These are phyloP conservation scores for Psococerastis gibbosa DNA, from an alignment of 2,888 invertebrate genomes.

Conservation along the genomic window DNA sequence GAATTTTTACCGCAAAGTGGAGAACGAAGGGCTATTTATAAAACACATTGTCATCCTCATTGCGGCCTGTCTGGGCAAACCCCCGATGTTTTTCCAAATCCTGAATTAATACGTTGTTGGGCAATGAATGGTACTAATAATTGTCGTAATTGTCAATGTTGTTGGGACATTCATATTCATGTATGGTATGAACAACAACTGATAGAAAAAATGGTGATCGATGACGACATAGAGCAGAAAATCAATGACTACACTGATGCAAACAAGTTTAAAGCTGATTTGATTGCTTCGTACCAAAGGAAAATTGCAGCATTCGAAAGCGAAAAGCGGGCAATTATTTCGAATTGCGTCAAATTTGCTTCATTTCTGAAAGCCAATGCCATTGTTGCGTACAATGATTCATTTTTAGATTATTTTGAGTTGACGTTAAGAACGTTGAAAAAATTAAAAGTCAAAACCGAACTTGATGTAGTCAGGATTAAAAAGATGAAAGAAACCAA, in stretches of 20 bases:
- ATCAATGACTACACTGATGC: too few relatives aligned
- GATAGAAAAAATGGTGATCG: too few relatives aligned
- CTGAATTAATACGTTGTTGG: background rate
- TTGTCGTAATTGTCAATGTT: background rate
- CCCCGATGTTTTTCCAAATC: background rate
- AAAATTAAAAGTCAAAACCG: background rate
- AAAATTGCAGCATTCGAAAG: background rate
- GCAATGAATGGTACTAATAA: background rate
- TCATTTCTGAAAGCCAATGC: background rate
- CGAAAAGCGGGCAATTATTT: background rate
- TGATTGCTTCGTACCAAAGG: too few relatives aligned
- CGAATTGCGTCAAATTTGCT: background rate
- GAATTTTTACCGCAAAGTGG: background rate
- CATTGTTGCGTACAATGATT: background rate
- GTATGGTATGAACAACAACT: background rate
- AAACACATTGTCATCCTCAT: background rate
- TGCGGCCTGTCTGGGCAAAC: background rate
- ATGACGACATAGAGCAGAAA: too few relatives aligned
- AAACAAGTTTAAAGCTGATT: too few relatives aligned
- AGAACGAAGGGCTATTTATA: background rate
- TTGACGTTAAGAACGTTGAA: too few relatives aligned
- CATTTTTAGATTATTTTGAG: background rate
- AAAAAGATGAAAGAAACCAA: background rate
- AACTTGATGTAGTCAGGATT: background rate
- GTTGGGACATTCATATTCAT: background rate